Conservation (phyloP, 2,113 vertebrate species). For the Oncorhynchus masou region DNA sequence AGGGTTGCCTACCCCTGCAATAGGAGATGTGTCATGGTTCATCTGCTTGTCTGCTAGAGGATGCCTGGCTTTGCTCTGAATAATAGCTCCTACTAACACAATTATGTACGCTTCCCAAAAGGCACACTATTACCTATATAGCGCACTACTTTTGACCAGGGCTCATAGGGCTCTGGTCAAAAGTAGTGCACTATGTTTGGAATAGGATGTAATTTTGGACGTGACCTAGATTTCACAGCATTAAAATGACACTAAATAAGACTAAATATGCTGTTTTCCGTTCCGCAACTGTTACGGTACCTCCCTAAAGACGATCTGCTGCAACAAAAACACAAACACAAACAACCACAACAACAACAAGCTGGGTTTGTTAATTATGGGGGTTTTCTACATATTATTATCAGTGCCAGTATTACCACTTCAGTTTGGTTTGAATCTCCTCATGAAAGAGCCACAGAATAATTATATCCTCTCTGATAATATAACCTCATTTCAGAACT, state of each 20-base stretch:
- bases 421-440: too few species aligned
- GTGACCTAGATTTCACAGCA: too few species aligned
- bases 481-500: too few species aligned
- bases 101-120: background rate
- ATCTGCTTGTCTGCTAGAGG: background rate
- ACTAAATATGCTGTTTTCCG: background rate
- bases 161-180: too few species aligned
- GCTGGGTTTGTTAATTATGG: slow-evolving; percentile 4
- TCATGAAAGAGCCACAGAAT: too few species aligned
- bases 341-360: background rate
- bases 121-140: too few species aligned
- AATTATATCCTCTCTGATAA: too few species aligned
- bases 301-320: background rate
- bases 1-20: background rate
- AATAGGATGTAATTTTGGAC: too few species aligned
- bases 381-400: background rate
- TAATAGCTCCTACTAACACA: background rate
- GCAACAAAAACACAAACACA: background rate
- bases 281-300: background rate
- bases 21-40: background rate
- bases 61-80: background rate
- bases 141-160: too few species aligned
- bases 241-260: background rate
- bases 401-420: background rate
- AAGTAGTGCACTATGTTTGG: too few species aligned